These are phyloP conservation scores for Linepithema humile DNA, from an alignment of 1,140 invertebrate genomes.

Conservation along the genomic window DNA sequence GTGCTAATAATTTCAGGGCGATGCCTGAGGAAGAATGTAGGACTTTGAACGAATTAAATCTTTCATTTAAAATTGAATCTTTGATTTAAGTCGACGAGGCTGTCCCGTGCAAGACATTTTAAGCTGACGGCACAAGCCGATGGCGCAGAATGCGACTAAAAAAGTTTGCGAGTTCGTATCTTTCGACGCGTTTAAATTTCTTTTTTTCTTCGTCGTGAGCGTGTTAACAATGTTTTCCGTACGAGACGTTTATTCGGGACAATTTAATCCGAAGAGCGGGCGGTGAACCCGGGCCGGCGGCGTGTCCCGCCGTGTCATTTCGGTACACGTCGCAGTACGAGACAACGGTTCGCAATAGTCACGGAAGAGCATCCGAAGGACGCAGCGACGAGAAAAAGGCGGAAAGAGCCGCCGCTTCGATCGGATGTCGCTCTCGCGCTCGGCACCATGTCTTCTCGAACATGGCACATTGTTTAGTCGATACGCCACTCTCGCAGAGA, in stretches of 20 bases:
- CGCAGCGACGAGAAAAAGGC: conserved; percentile 20
- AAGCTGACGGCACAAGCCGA: neutral
- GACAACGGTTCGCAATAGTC: conserved; percentile 57
- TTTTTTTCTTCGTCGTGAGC: conserved; percentile 5
- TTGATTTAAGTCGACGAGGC: no score
- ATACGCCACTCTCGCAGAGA: conserved; percentile 72
- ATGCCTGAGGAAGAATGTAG: no score
- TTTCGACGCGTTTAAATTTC: conserved; percentile 22
- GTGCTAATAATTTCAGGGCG: no score
- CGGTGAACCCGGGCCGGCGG: conserved; percentile 36
- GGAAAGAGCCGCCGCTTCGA: conserved; percentile 65
- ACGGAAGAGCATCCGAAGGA: conserved; percentile 53
- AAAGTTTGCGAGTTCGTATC: neutral
- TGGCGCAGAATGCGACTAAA: neutral
- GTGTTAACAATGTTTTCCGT: conserved; percentile 49
- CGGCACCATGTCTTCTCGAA: conserved; percentile 70
- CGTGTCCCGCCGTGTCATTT: conserved; percentile 63
- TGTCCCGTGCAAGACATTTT: neutral
- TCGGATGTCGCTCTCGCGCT: conserved; percentile 69
- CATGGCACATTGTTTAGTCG: conserved; percentile 81
- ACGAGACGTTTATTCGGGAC: conserved; percentile 52
- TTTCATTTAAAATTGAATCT: no score
- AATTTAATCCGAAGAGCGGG: conserved; percentile 44
- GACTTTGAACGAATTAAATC: no score
- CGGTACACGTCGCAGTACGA: conserved; percentile 40